Evolutionary conservation across 1,140 invertebrate species (phyloP).

Genomic region (Drosophila ficusphila): DNA sequence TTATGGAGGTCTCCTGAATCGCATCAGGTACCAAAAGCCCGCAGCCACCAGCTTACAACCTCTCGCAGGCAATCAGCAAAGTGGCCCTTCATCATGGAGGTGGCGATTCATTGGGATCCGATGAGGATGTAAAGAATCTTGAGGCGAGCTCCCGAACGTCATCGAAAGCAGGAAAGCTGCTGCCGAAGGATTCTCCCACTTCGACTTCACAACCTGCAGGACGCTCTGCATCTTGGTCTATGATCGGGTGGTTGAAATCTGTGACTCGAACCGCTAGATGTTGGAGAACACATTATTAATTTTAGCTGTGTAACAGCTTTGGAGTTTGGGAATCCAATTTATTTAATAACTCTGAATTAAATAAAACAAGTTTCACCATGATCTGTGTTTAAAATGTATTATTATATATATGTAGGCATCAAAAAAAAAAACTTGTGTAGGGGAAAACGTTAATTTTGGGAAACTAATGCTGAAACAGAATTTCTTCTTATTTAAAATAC

Average conservation of each 20-base stretch:
- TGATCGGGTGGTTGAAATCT: conserved; percentile 1
- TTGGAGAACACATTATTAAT: neutral
- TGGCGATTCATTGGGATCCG: conserved; percentile 35
- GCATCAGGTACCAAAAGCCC: neutral
- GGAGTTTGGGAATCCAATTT: too few relatives aligned
- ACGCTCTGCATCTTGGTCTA: conserved; percentile 31
- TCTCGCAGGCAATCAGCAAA: conserved; percentile 10
- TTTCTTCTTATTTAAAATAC: too few relatives aligned
- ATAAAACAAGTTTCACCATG: too few relatives aligned
- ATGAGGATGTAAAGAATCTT: conserved; percentile 1
- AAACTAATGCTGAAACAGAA: too few relatives aligned
- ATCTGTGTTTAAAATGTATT: too few relatives aligned
- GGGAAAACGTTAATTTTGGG: too few relatives aligned
- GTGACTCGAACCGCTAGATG: neutral
- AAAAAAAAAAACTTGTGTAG: too few relatives aligned
- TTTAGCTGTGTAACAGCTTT: too few relatives aligned
- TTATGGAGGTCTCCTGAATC: conserved; percentile 10
- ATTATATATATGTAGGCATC: too few relatives aligned
- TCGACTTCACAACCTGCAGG: conserved; percentile 29
- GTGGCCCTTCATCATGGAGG: conserved; percentile 22
- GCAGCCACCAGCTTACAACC: conserved; percentile 27
- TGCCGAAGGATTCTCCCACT: conserved; percentile 25
- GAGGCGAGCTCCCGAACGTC: conserved; percentile 21
- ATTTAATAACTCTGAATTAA: too few relatives aligned
- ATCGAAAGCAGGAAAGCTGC: conserved; percentile 9